phyloP scores from a whole-genome alignment of 2,113 vertebrate species.

The Xiphophorus hellerii region DNA sequence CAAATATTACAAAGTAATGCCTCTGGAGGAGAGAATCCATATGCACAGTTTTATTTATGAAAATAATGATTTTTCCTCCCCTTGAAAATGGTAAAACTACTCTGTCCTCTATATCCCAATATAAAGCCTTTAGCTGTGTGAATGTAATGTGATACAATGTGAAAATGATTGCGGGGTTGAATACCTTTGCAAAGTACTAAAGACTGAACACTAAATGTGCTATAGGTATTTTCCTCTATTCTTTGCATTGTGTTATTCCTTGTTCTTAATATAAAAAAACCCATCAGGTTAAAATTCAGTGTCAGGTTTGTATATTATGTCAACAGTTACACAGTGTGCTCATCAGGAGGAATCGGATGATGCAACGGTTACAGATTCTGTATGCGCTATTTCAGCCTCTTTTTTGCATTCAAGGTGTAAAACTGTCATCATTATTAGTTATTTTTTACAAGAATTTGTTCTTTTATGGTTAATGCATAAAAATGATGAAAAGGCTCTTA shows the following conservation, averaged over 20 bases:
- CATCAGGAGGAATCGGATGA: slow-evolving; percentile 15
- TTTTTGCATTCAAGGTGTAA: slow-evolving; percentile 8
- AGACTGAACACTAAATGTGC: background rate
- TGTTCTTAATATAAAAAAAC: background rate
- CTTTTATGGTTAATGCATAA: slow-evolving; percentile 21
- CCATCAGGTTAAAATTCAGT: background rate
- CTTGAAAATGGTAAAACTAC: too few species aligned
- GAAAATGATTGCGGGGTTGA: too few species aligned
- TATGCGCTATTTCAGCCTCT: slow-evolving; percentile 13
- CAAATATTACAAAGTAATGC: too few species aligned
- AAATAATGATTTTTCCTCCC: too few species aligned
- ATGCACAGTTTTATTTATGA: too few species aligned
- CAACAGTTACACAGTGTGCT: background rate
- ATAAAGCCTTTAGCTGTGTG: too few species aligned
- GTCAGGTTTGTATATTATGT: background rate
- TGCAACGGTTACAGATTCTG: slow-evolving; percentile 9
- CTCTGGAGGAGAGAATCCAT: too few species aligned
- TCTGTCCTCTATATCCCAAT: too few species aligned
- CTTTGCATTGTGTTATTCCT: background rate
- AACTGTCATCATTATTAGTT: slow-evolving; percentile 18
- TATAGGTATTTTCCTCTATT: background rate
- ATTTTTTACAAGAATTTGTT: slow-evolving; percentile 23
- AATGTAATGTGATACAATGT: too few species aligned
- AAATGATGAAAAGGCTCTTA: slow-evolving; percentile 11
- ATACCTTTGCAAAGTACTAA: too few species aligned